Evolutionary conservation across 1,140 invertebrate genomes (phyloP), one percentile per base, ranked within the genome.

Genomic region (Macrosteles quadrilineatus): DNA sequence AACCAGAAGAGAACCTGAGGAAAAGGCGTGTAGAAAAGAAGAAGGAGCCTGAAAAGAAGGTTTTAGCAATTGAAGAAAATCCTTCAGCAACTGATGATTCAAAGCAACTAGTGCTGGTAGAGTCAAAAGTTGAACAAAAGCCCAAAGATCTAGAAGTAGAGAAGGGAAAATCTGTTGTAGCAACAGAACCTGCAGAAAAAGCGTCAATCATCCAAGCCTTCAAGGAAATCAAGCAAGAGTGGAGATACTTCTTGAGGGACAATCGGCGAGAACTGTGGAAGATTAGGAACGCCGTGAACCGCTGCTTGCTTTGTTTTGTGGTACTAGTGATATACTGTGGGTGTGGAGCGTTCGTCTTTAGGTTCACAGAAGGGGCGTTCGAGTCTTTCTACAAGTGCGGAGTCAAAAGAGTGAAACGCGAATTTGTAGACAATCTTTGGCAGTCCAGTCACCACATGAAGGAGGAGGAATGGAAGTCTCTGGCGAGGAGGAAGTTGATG

Each of bases 331-430:
- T 93, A 29, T 85, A 91, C 63, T 90, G 90, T 75, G 91, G 91
- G n/a, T 80, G 91, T 14, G 92, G 91, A 6, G 91, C 88, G 0
- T 82, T 93, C 2, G 79, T 91, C 45, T 94, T 94, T 74, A 87
- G 90, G 50, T 88, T 89, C 72, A 88, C 89, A 3, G 93, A 94
- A 75, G 92, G 92, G 3, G 86, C 87, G 4, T 91, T 93, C 74
- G 93, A 95, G 77, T 86, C 89, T 40, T 91, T 91, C 69, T 95
- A 93, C 80, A 95, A 95, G 81, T 95, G 93, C 76, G 90, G 91
- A 14, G 91, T 94, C 23, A 92, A 93, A 75, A 83, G 91, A 75
- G 91, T 95, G 0, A 94, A 94, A 74, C 81, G 92, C 1, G 91
- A 95, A 77, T 94, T 94, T 76, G 85, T 95, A 59, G 91, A 95